Evolutionary conservation across 64 coral and sea anemone genomes (phyloP), one percentile per base, ranked within the genome.

Genomic region (Dendrophyllia cribrosa): DNA sequence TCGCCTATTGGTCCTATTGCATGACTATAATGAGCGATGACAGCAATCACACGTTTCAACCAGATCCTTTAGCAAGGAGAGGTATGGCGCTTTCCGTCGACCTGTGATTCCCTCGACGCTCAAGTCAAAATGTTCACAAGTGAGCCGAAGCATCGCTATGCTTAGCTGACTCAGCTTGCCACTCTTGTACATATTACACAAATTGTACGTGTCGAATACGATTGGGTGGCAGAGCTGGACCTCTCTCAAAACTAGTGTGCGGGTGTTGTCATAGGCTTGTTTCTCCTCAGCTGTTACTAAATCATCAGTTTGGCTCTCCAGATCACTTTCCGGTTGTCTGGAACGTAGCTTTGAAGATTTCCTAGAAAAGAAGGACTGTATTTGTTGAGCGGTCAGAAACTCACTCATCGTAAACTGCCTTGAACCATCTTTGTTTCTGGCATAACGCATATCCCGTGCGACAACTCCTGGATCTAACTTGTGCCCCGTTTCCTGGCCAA

Each of bases 101-200:
- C 45, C 60, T 20, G 12, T 77, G 19, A 89, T 76, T 12, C 49
- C 23, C 46, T 64, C 20, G n/a, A 89, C 73, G 13, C 17, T 43
- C 23, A 77, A 62, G 22, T 90, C 76, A 74, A 90, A 82, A 79
- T 90, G 63, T 50, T 90, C 88, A 20, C 88, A 82, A 25, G 68
- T 51, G 21, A 9, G 8, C 9, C 64, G 76, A 3, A 90, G 88
- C 77, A 90, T 89, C 20, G 77, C 14, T 0, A 82, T 76, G 81
- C 88, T 82, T 10, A 82, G 88, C n/a, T 90, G 24, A 9, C 52
- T 51, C 11, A 81, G 24, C 48, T 90, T 90, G 11, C 62, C 76
- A 43, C 62, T 43, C 25, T 52, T 66, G 14, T 78, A 14, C 67
- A 90, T 69, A 17, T 78, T 26, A 70, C 88, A 90, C 12, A 90